Evolutionary conservation across 2,888 invertebrate genomes (phyloP), one percentile per base, ranked within the genome.

Genomic region (Gastrophysa polygoni): DNA sequence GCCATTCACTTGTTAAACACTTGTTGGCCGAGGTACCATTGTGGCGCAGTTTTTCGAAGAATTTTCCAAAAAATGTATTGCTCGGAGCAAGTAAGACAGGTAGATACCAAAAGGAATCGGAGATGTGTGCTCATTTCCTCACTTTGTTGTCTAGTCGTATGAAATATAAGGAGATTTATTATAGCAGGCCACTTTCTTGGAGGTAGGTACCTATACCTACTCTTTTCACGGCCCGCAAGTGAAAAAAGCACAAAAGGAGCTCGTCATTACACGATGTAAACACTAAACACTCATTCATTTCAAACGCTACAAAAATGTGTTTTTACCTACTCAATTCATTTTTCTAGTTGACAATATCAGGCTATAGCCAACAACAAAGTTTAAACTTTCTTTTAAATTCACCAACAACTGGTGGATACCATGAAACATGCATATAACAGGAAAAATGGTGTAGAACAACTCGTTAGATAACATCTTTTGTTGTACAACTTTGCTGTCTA

Each of bases 1-100:
- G 70, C 75, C 75, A 76, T 76, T 76, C 76, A 75, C 73, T 75
- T 75, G 73, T 73, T 74, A 75, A 75, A 75, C 75, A 74, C 75
- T 75, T 74, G 73, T 73, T 68, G 73, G 67, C 68, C 71, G 63
- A 65, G 66, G 67, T 50, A 60, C 63, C 47, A 67, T 73, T 71
- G 73, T 59, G 55, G 63, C 55, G 63, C 52, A 69, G 67, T 73
- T 73, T 75, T 69, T 72, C 70, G 66, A 67, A 59, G 68, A 71
- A 71, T 67, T 64, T 66, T 56, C 57, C 52, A 67, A 67, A 68
- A 68, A 67, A 67, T 67, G 66, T 68, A 61, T 66, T 59, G 48
- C 48, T 49, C 57, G 43, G n/a, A 4, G 34, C 14, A 11, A 50
- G 57, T n/a, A 28, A 38, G 43, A 50, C 56, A 60, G 60, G 60